phyloP scores from a whole-genome alignment of 1,140 invertebrate genomes.

The Pachypeltis micranthus region DNA sequence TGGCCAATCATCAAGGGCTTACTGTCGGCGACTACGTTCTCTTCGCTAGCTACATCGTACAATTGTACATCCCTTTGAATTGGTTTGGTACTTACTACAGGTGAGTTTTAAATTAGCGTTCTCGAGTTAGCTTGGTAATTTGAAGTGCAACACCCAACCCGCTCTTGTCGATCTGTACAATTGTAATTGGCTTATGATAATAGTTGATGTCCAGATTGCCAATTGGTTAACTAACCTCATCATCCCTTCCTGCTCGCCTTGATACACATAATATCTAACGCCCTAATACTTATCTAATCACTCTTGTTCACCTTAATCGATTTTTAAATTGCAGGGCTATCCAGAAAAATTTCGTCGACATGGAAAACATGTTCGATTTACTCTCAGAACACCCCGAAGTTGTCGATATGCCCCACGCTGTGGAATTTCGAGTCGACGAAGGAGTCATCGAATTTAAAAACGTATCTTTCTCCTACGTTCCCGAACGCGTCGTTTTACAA shows the following conservation, averaged over 20 bases:
- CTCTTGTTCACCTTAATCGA: too few relatives aligned
- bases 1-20: conserved; percentile 50
- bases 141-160: conserved; percentile 2
- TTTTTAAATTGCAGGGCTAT: conserved; percentile 76
- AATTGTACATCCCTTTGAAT: conserved; percentile 90
- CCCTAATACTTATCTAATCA: too few relatives aligned
- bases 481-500: conserved; percentile 66
- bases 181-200: too few relatives aligned
- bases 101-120: conserved; percentile 35
- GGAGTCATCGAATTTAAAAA: conserved; percentile 80
- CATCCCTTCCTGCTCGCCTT: too few relatives aligned
- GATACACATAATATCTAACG: too few relatives aligned
- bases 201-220: too few relatives aligned
- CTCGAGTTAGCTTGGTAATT: conserved; percentile 16
- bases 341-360: conserved; percentile 94
- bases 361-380: conserved; percentile 99
- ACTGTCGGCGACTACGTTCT: conserved; percentile 91
- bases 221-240: too few relatives aligned
- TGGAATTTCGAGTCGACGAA: conserved; percentile 51
- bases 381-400: conserved; percentile 77
- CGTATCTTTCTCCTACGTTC: conserved; percentile 77
- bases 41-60: conserved; percentile 88
- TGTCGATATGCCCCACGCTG: conserved; percentile 64
- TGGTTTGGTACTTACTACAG: conserved; percentile 98
- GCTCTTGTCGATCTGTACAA: too few relatives aligned